These are phyloP conservation scores for Parazoanthus atlanticus DNA, from an alignment of 92 coral and sea anemone species.

Conservation along the genomic window DNA sequence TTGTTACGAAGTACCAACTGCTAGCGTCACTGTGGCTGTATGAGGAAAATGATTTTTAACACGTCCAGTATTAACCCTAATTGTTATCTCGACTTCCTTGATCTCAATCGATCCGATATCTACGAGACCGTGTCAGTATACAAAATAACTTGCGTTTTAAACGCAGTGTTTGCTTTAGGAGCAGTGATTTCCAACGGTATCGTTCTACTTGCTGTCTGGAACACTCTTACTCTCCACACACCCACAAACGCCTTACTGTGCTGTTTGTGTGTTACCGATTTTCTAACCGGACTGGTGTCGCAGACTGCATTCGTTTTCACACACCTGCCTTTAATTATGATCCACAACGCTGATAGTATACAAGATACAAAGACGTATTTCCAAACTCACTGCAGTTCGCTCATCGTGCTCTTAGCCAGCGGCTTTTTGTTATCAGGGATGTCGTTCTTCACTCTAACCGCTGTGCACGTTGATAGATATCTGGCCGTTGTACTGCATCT, in stretches of 20 bases:
- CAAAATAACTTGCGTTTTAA: slow-evolving; percentile 7
- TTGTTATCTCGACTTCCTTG: neutral
- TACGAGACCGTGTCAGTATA: neutral
- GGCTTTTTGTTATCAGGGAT: neutral
- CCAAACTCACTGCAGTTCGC: neutral
- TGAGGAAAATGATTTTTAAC: neutral
- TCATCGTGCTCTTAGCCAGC: neutral
- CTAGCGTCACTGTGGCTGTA: neutral
- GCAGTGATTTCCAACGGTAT: neutral
- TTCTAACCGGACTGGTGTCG: neutral
- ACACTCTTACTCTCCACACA: neutral
- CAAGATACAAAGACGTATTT: neutral
- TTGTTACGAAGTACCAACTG: neutral
- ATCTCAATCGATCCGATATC: neutral
- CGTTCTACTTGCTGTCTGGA: neutral
- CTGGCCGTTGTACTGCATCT: too few species aligned
- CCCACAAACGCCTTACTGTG: neutral
- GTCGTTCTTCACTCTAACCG: neutral
- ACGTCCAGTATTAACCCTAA: neutral
- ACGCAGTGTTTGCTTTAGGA: neutral
- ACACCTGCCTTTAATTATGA: neutral
- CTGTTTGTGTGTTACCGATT: neutral
- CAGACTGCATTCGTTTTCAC: neutral
- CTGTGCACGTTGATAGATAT: neutral
- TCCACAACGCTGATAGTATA: neutral